Evolutionary conservation across 35 echinoderm and acorn worm genomes (phyloP), one percentile per base, ranked within the genome.

Genomic region (Ophioderma brevispina): DNA sequence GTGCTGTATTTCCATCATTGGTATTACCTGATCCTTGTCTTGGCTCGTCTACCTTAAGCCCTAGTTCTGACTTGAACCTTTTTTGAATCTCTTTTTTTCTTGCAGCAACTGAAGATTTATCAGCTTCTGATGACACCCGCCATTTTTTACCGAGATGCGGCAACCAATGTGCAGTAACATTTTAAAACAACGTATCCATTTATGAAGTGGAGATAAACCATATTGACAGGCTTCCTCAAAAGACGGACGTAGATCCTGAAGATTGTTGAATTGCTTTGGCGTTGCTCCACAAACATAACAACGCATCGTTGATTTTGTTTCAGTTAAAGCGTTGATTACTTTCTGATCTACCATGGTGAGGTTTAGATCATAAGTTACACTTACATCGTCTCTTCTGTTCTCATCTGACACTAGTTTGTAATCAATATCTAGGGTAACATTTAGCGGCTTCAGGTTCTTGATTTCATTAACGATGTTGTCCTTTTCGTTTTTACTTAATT

Each of bases 1-100:
- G 89, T 33, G 81, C 81, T 33, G 80, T 91, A 70, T 85, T 77
- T 25, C 89, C 81, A 43, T 91, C 89, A 85, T 84, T 85, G 39
- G 89, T 85, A 39, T 84, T 91, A 11, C 81, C 89, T 1, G 80
- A 14, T 11, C 64, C 80, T 33, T 83, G 89, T 38, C 85, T 91
- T 37, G 81, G 81, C 49, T 91, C 70, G 75, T 91, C 89, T 25
- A 91, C 89, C 23, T 75, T 91, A 10, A 91, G 64, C n/a, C 64
- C 89, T 17, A 91, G 38, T 85, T 91, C 89, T 21, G 28, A 64
- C 78, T 91, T 84, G 0, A 91, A 85, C 1, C 39, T 82, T 41
- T 91, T 70, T 21, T 91, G 89, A 1, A 91, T 80, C 37, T 79
- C 32, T 50, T 77, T 4, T 32, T 91, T 91, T 36, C 17, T 42